These are phyloP conservation scores for Cantharis rufa DNA, from an alignment of 2,888 invertebrate species.

Conservation along the genomic window DNA sequence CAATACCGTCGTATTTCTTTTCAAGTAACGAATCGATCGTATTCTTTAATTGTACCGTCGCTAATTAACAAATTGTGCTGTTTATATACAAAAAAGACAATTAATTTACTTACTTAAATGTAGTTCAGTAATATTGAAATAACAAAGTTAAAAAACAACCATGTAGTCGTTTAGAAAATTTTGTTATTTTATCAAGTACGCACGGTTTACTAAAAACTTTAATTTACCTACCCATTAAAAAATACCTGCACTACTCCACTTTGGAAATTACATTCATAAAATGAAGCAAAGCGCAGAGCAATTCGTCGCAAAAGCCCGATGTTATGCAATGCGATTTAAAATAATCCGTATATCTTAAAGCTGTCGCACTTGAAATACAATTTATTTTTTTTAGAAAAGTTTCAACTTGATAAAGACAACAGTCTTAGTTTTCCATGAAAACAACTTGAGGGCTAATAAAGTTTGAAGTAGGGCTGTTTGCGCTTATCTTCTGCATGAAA, in stretches of 20 bases:
- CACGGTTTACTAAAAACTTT: not conserved
- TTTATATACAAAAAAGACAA: conserved; percentile 8
- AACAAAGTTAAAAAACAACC: not conserved
- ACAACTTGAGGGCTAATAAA: not conserved
- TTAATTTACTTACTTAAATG: conserved; percentile 2
- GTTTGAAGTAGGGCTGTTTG: not conserved
- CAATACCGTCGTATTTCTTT: not conserved
- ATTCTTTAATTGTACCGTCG: conserved; percentile 12
- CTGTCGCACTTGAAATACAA: not conserved
- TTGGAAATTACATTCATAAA: not conserved
- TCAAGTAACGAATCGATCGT: conserved; percentile 1
- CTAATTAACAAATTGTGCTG: conserved; percentile 22
- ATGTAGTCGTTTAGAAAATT: not conserved
- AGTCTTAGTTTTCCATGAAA: not conserved
- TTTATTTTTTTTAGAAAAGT: not conserved
- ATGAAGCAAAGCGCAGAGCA: not conserved
- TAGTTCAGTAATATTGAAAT: not conserved
- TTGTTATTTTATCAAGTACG: not conserved
- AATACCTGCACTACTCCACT: not conserved
- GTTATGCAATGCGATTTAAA: not conserved
- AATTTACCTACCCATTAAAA: not conserved
- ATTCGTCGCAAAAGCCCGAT: not conserved
- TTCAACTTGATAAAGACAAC: not conserved
- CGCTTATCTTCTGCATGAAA: not conserved
- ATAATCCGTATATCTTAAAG: not conserved